Conservation (phyloP, 2,888 invertebrate species). For the Eudemis profundana region DNA sequence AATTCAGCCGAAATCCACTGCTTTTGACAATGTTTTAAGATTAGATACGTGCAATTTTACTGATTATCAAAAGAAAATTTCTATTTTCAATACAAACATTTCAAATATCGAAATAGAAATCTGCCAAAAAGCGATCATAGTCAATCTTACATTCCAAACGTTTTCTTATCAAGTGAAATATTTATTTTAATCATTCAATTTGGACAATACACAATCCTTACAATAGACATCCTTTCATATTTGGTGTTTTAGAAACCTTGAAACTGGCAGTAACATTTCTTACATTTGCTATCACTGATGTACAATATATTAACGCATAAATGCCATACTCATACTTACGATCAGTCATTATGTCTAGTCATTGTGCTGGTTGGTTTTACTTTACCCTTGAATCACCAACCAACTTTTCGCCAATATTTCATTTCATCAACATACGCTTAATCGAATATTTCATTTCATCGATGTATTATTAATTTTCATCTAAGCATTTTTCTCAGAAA, state of each 20-base stretch:
- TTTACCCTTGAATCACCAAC: no score
- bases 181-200: constrained; percentile 44
- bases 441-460: no score
- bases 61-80: constrained; percentile 25
- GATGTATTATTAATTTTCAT: no score
- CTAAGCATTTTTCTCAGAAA: no score
- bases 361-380: no score
- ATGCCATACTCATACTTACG: background rate
- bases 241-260: constrained; percentile 78
- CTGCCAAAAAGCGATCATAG: constrained; percentile 43
- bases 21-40: background rate
- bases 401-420: background rate
- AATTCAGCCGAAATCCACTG: constrained; percentile 9
- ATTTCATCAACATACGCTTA: no score
- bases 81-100: constrained; percentile 25
- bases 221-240: constrained; percentile 62
- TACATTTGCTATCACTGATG: constrained; percentile 59
- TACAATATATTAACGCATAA: constrained; percentile 21
- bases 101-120: constrained; percentile 30
- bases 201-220: constrained; percentile 61
- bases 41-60: background rate
- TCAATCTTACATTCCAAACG: constrained; percentile 35
- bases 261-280: constrained; percentile 78
- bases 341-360: background rate
- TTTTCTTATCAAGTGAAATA: constrained; percentile 34